These are phyloP conservation scores for Leptinotarsa tumamoca DNA, from an alignment of 2,888 invertebrate genomes.

Conservation along the genomic window DNA sequence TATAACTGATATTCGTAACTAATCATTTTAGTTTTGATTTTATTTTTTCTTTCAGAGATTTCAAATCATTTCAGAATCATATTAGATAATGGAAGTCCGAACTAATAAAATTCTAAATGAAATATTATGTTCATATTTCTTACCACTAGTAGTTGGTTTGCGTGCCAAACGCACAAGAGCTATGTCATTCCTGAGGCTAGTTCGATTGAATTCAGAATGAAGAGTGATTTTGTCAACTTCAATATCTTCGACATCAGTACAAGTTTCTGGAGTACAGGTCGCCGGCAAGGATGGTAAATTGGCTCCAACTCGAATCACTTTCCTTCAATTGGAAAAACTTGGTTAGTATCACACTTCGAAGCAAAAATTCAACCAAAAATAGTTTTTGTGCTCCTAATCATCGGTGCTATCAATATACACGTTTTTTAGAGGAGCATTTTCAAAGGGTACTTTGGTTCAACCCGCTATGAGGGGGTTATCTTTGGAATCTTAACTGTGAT, in stretches of 20 bases:
- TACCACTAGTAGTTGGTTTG: slow-evolving; percentile 37
- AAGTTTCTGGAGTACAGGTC: slow-evolving; percentile 57
- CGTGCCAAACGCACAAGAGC: slow-evolving; percentile 54
- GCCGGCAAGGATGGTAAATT: slow-evolving; percentile 30
- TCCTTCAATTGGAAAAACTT: slow-evolving; percentile 45
- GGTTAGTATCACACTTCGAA: background rate
- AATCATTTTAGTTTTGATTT: too few relatives aligned
- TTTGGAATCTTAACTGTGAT: too few relatives aligned
- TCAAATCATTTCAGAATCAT: too few relatives aligned
- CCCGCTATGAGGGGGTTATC: too few relatives aligned
- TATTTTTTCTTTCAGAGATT: too few relatives aligned
- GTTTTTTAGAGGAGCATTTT: too few relatives aligned
- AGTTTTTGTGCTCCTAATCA: too few relatives aligned
- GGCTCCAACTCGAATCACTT: slow-evolving; percentile 57
- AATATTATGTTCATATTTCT: background rate
- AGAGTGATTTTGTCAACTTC: slow-evolving; percentile 44
- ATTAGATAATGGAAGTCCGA: too few relatives aligned
- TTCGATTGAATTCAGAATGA: slow-evolving; percentile 33
- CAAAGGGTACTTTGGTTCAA: background rate
- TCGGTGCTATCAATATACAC: too few relatives aligned
- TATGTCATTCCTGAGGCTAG: slow-evolving; percentile 60
- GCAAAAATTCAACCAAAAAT: too few relatives aligned
- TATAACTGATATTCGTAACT: too few relatives aligned
- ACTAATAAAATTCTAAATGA: too few relatives aligned
- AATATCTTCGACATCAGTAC: slow-evolving; percentile 65